Conservation (phyloP, 1,140 invertebrate genomes). For the Atopsyche davidsoni region DNA sequence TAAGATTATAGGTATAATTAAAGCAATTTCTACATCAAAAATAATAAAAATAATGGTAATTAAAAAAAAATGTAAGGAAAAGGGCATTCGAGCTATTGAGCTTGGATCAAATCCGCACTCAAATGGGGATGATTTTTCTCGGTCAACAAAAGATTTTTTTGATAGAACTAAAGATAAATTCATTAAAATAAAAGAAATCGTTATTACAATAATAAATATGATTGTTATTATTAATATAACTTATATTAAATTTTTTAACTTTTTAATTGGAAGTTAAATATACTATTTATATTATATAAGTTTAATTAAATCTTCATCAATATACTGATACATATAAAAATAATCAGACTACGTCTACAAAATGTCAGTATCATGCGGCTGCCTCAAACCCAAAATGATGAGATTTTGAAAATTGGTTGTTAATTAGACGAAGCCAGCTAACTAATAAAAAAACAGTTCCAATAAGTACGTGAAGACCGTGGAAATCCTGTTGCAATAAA, state of each 20-base stretch:
- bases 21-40: slow-evolving; percentile 58
- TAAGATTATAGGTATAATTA: slow-evolving; percentile 49
- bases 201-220: slow-evolving; percentile 38
- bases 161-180: slow-evolving; percentile 42
- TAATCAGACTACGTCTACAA: slow-evolving; percentile 68
- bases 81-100: slow-evolving; percentile 49
- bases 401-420: slow-evolving; percentile 35
- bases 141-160: slow-evolving; percentile 50
- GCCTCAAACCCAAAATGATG: slow-evolving; percentile 4
- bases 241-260: slow-evolving; percentile 48
- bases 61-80: slow-evolving; percentile 56
- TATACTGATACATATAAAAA: slow-evolving; percentile 63
- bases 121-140: slow-evolving; percentile 54
- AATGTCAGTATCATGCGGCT: slow-evolving; percentile 63
- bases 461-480: slow-evolving; percentile 66
- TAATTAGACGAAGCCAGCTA: slow-evolving; percentile 48
- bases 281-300: slow-evolving; percentile 63
- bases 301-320: slow-evolving; percentile 57
- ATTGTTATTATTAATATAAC: slow-evolving; percentile 42
- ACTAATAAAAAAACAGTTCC: slow-evolving; percentile 57
- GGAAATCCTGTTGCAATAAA: slow-evolving; percentile 68
- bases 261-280: slow-evolving; percentile 64
- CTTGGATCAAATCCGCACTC: slow-evolving; percentile 59
- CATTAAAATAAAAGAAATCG: slow-evolving; percentile 44
- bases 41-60: slow-evolving; percentile 60